Percentiles rank a stretch among this genome's conserved stretches.
phyloP scores from a whole-genome alignment of 2,797 vertebrate genomes.

The Craterocephalus amniculus region DNA sequence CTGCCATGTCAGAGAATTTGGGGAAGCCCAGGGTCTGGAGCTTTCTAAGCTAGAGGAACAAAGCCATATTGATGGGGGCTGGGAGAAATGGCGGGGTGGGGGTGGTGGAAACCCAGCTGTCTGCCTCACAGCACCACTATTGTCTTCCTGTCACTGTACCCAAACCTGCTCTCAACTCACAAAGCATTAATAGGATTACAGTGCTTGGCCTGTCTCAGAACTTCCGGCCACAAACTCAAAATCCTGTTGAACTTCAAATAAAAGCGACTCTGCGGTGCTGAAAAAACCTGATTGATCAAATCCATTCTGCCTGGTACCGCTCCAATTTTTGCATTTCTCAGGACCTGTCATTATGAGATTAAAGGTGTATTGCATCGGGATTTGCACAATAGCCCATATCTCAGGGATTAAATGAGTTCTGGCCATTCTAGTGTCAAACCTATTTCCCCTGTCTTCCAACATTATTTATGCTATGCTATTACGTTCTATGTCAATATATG shows the following conservation, averaged over 20 bases:
- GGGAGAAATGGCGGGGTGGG: conserved; percentile 23
- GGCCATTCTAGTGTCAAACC: conserved; percentile 15
- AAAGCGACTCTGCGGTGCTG: conserved; percentile 4
- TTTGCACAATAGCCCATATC: conserved; percentile 39
- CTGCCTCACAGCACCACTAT: conserved; percentile 69
- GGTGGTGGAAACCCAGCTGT: conserved; percentile 66
- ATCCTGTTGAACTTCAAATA: conserved; percentile 28
- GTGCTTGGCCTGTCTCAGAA: conserved; percentile 27
- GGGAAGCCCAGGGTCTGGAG: conserved; percentile 74
- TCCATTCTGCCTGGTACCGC: conserved; percentile 7
- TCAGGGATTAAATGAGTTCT: conserved; percentile 49
- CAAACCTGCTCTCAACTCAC: conserved; percentile 46
- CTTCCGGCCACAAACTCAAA: conserved; percentile 36
- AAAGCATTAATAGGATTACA: conserved; percentile 48
- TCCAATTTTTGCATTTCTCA: conserved; percentile 12
- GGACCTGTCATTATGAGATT: conserved; percentile 28
- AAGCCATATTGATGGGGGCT: conserved; percentile 55
- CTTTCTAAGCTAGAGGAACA: conserved; percentile 65
- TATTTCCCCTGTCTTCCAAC: not conserved
- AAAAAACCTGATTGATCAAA: conserved; percentile 20
- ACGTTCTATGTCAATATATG: not conserved
- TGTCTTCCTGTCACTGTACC: conserved; percentile 66
- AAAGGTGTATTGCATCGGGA: conserved; percentile 25
- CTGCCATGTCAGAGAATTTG: conserved; percentile 74
- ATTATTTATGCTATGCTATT: not conserved